Conservation (phyloP, 92 coral and sea anemone species). For the Zoanthus gigantus region DNA sequence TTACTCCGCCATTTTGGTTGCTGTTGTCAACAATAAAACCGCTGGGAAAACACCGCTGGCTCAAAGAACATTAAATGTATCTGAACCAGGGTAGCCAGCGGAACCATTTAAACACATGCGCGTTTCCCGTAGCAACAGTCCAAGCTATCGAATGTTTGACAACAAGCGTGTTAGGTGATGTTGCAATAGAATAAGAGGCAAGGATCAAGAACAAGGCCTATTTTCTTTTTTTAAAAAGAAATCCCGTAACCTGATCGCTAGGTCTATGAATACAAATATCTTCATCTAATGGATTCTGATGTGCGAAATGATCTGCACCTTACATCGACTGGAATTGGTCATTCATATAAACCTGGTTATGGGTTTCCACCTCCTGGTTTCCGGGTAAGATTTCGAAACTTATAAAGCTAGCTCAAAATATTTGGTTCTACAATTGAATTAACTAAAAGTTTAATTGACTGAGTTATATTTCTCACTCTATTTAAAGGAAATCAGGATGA, state of each 20-base stretch:
- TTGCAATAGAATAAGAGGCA: neutral
- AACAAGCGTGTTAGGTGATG: conserved; percentile 35
- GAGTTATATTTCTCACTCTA: neutral
- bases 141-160: conserved; percentile 24
- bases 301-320: conserved; percentile 77
- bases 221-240: neutral
- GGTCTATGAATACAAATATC: no score
- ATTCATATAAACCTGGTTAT: conserved; percentile 59
- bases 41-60: conserved; percentile 6
- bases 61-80: neutral
- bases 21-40: neutral
- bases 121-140: conserved; percentile 38
- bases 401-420: neutral
- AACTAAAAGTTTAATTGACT: neutral
- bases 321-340: conserved; percentile 92
- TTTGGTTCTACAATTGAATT: neutral
- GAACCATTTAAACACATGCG: conserved; percentile 10
- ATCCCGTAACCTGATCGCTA: no score
- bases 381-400: conserved; percentile 38
- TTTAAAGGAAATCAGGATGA: no score
- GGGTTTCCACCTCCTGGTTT: conserved; percentile 82
- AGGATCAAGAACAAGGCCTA: neutral
- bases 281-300: conserved; percentile 61
- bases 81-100: neutral
- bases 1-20: neutral